Base-by-base conservation (phyloP, 1,140 invertebrate genomes). In the Cydia amplana region DNA sequence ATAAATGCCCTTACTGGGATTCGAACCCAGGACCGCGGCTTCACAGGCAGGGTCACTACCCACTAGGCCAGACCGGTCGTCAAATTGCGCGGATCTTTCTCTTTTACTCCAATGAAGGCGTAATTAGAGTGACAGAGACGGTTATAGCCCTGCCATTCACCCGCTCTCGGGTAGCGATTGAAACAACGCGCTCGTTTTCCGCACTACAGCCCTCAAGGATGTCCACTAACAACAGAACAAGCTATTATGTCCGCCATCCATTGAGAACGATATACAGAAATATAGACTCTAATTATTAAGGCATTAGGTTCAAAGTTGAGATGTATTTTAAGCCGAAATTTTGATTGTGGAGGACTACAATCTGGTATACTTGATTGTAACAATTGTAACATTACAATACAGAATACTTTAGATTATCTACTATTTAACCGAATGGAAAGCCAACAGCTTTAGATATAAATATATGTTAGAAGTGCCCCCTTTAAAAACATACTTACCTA, bases 201-300 rank as follows among this genome's bases (percentile, higher is more conserved):
- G 64, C 74, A 70, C 46, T 65, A 75, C 46, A 72, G 16, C 70
- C 49, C 74, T 75, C 74, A 75, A 75, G 74, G 74, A 74, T 72
- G 65, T 55, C 46, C 49, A 60, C 25, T 67, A 67, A 67, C 64
- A 67, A 32, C 64, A n/a, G 16, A 67, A 32, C 64, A n/a, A 28
- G 64, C 64, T 67, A 67, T 67, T 67, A 67, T 67, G 16, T 67
- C 25, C 28, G 28, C 64, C 64, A n/a, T 67, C 65, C 65, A 43
- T 70, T 70, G n/a, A 70, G 18, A 70, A 70, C 32, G 14, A 16
- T 18, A 0, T 36, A 32, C 28, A 18, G 25, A 36, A 28, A 32
- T 70, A 18, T 36, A 20, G 23, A 18, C 65, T 18, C 43, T 43
- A 70, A 40, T 43, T 0, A 1, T 40, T 18, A 70, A 32, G n/a